A percentile compares a stretch with the other conserved stretches of the same genome.
phyloP scores from a whole-genome alignment of 2,888 invertebrate species.

The Pandemis cinnamomeana region DNA sequence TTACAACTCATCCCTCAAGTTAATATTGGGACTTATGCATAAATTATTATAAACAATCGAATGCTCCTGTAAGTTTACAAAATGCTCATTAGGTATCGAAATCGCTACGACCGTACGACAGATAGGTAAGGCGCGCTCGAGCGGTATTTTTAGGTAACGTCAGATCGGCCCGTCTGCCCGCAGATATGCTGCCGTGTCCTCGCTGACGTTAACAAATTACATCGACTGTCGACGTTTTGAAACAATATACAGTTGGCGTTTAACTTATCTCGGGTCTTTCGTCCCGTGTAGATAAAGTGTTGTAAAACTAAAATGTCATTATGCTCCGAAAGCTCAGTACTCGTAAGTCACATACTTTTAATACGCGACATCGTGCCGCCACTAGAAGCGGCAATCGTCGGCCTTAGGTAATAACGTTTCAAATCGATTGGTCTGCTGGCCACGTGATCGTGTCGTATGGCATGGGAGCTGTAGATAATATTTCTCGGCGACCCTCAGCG shows the following conservation, averaged over 20 bases:
- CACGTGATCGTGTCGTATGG: constrained; percentile 30
- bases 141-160: constrained; percentile 73
- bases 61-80: constrained; percentile 22
- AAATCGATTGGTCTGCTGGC: constrained; percentile 17
- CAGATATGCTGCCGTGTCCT: constrained; percentile 57
- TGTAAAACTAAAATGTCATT: constrained; percentile 84
- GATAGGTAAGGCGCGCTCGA: constrained; percentile 61
- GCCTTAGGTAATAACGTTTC: constrained; percentile 20
- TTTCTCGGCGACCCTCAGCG: constrained; percentile 68
- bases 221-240: constrained; percentile 79
- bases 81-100: constrained; percentile 67
- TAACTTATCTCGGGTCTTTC: constrained; percentile 81
- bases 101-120: constrained; percentile 57
- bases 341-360: constrained; percentile 65
- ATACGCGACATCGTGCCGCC: constrained; percentile 39
- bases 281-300: constrained; percentile 81
- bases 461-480: constrained; percentile 63
- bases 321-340: constrained; percentile 71
- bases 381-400: constrained; percentile 6
- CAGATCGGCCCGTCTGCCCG: constrained; percentile 57
- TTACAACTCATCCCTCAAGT: too few relatives aligned
- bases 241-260: constrained; percentile 83
- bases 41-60: not conserved
- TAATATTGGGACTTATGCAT: too few relatives aligned
- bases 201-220: constrained; percentile 82